These are phyloP conservation scores for Alethe diademata DNA, from an alignment of 2,113 vertebrate species.

Conservation along the genomic window DNA sequence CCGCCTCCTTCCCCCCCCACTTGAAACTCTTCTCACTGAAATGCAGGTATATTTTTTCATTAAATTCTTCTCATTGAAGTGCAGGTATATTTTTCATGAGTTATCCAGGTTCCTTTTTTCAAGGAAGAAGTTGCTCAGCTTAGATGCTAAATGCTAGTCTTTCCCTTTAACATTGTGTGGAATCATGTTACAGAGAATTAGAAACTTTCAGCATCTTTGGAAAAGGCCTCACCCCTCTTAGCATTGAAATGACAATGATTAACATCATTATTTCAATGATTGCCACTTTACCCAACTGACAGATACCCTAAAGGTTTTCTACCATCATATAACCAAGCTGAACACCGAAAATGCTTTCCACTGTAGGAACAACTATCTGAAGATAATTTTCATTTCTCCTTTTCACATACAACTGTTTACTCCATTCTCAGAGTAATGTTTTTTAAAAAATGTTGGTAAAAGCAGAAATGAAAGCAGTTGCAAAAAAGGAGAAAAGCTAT, in stretches of 20 bases:
- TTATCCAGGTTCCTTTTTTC: neutral
- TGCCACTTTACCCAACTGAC: neutral
- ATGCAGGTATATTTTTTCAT: neutral
- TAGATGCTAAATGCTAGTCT: neutral
- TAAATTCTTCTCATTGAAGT: neutral
- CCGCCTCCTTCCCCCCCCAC: rapidly evolving
- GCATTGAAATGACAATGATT: slow-evolving; percentile 1
- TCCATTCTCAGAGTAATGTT: neutral
- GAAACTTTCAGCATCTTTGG: neutral
- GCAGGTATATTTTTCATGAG: neutral
- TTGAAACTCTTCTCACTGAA: neutral
- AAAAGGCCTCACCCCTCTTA: neutral
- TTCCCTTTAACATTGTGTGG: neutral
- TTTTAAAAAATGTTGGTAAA: neutral
- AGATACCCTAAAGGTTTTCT: neutral
- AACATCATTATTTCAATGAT: neutral
- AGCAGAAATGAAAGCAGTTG: slow-evolving; percentile 27
- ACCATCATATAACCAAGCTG: neutral
- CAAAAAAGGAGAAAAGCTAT: neutral
- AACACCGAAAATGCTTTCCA: neutral
- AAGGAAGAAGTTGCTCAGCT: neutral
- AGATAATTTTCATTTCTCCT: slow-evolving; percentile 19
- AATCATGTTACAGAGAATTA: slow-evolving; percentile 11
- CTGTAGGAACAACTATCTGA: neutral
- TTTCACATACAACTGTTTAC: neutral